Base-by-base conservation (phyloP, 2,797 vertebrate species). In the Coregonus ussuriensis region DNA sequence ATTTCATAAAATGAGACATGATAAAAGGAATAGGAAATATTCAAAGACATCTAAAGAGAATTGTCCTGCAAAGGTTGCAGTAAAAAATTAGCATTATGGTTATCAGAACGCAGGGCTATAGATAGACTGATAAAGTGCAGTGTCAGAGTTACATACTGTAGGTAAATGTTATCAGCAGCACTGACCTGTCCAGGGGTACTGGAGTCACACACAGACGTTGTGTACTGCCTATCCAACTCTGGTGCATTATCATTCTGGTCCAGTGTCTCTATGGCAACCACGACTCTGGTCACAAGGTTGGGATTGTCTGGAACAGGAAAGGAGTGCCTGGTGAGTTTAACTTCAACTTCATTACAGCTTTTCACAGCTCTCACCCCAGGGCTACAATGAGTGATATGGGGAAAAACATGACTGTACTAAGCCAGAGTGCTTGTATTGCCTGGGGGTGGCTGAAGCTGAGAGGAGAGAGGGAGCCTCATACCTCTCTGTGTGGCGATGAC, bases 201-300 rank as follows among this genome's bases (percentile, higher is more conserved):
- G 74, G 95, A 96, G 87, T 97, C 96, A 81, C 97, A 98, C 66
- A 97, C 93, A 16, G 96, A 95, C 2, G 96, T 95, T 71, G 92
- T 88, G 53, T 96, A 97, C 80, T 93, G 89, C 56, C 95, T 93
- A 68, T 96, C 95, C 92, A 98, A 83, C 85, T 96, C 95, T 0
- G 97, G 97, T 1, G 96, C 92, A 18, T 97, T 97, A 93, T 98
- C 97, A 77, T 98, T 98, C 88, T 96, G 92, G 85, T 98, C 97
- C 80, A 98, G 90, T 13, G 95, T 97, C 88, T 96, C 95, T 93
- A 98, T 92, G 85, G 95, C 89, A 88, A 97, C 96, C 83, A 94
- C 94, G 33, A 95, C 94, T 53, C 92, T 95, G 71, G 96, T 95
- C 86, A 94, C 93, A 79, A 96, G 95, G 75, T 95, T 94, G 4